phyloP scores from a whole-genome alignment of 2,888 invertebrate genomes.

The Epistrophe grossulariae region DNA sequence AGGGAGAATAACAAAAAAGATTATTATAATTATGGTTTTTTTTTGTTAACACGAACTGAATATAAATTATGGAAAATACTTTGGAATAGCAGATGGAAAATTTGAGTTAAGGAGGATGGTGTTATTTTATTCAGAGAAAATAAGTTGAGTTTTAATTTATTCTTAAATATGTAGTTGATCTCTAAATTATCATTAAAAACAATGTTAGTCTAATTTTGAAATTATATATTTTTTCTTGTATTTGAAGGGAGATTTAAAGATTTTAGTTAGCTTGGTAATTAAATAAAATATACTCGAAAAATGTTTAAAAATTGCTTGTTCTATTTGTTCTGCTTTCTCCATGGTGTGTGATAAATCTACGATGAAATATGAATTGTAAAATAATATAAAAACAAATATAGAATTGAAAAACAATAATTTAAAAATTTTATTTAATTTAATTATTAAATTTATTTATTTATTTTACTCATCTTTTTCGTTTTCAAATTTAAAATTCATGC shows the following conservation, averaged over 20 bases:
- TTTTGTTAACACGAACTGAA: not conserved
- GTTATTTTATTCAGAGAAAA: not conserved
- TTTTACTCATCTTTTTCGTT: too few relatives aligned
- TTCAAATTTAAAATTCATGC: too few relatives aligned
- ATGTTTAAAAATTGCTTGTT: too few relatives aligned
- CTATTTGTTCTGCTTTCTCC: too few relatives aligned
- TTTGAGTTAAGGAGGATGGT: not conserved
- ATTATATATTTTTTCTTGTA: not conserved
- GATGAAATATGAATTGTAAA: too few relatives aligned
- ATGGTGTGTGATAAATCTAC: too few relatives aligned
- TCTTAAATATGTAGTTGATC: not conserved
- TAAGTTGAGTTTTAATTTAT: not conserved
- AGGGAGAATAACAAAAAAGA: not conserved
- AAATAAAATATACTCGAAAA: too few relatives aligned
- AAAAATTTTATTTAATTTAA: too few relatives aligned
- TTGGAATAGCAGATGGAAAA: not conserved
- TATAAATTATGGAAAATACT: constrained; percentile 5
- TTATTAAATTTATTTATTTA: too few relatives aligned
- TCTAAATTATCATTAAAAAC: not conserved
- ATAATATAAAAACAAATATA: too few relatives aligned
- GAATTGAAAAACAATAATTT: too few relatives aligned
- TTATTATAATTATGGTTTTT: constrained; percentile 3
- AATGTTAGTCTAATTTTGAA: not conserved
- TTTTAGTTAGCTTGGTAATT: too few relatives aligned
- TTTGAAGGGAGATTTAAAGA: not conserved